phyloP scores from a whole-genome alignment of 2,797 vertebrate genomes.

The Pipistrellus pipistrellus region DNA sequence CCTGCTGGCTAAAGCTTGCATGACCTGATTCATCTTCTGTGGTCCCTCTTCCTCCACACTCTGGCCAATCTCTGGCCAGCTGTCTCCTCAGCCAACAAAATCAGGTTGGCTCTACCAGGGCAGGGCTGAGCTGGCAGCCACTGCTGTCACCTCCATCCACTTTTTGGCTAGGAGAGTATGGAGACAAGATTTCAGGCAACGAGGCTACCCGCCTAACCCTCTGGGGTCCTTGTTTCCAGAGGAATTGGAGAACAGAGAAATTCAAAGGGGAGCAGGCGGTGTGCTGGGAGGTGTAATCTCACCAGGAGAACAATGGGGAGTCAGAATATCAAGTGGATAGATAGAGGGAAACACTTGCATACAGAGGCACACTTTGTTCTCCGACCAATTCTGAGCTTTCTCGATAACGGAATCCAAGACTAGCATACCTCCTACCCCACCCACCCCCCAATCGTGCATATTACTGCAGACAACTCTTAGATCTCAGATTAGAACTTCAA shows the following conservation, averaged over 20 bases:
- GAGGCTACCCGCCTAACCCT: not conserved
- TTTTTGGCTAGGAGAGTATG: slow-evolving; percentile 21
- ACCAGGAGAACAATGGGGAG: slow-evolving; percentile 54
- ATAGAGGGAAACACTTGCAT: slow-evolving; percentile 55
- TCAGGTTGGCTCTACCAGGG: not conserved
- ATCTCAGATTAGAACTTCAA: slow-evolving; percentile 63
- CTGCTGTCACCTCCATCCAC: not conserved
- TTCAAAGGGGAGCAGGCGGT: not conserved
- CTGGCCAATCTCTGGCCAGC: slow-evolving; percentile 21
- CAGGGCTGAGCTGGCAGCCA: not conserved
- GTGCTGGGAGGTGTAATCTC: slow-evolving; percentile 42
- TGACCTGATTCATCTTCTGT: not conserved
- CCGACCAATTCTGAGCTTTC: slow-evolving; percentile 33
- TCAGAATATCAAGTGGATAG: slow-evolving; percentile 52
- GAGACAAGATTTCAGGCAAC: not conserved
- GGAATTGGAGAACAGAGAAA: slow-evolving; percentile 48
- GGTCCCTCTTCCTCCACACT: slow-evolving; percentile 52
- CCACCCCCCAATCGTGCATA: not conserved
- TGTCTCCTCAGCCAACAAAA: slow-evolving; percentile 42
- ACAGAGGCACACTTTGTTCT: slow-evolving; percentile 49
- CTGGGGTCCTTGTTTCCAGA: not conserved
- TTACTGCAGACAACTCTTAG: slow-evolving; percentile 49
- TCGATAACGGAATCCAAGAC: slow-evolving; percentile 57
- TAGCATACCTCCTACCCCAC: slow-evolving; percentile 1
- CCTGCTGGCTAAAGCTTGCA: not conserved